A percentile compares a stretch with the other conserved stretches of the same genome.
Evolutionary conservation across 2,113 vertebrate species (phyloP).

Genomic region (Tinamus guttatus): DNA sequence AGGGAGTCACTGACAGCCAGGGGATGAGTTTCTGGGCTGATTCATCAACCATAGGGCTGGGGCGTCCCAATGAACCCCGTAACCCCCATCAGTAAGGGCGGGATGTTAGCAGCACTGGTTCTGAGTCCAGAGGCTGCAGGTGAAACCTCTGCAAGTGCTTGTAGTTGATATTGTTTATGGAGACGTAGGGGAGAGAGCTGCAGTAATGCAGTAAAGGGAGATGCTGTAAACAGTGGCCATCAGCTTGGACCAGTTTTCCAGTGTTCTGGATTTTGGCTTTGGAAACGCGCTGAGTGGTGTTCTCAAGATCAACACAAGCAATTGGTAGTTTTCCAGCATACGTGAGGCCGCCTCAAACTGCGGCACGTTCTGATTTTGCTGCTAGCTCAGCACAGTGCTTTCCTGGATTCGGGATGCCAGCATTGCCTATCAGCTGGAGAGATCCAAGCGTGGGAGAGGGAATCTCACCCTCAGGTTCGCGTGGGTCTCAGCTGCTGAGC

Average conservation of each 20-base stretch:
- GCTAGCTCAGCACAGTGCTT: not conserved
- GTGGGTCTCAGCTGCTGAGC: not conserved
- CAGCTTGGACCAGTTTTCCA: not conserved
- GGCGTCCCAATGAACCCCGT: not conserved
- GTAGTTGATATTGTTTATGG: not conserved
- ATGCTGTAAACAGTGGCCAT: not conserved
- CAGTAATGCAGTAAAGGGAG: not conserved
- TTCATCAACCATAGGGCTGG: not conserved
- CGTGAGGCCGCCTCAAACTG: not conserved
- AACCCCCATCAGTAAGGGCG: not conserved
- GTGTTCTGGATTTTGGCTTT: not conserved
- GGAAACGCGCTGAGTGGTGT: constrained; percentile 7
- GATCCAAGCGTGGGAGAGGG: not conserved
- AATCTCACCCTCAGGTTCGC: not conserved
- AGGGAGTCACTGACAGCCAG: not conserved
- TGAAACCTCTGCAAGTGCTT: not conserved
- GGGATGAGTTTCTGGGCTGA: not conserved
- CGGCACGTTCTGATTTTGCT: not conserved
- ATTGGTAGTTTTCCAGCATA: constrained; percentile 29
- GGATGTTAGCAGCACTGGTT: not conserved
- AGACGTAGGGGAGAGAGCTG: not conserved
- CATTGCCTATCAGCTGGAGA: not conserved
- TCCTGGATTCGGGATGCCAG: constrained; percentile 1
- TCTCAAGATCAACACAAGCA: not conserved
- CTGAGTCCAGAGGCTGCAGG: not conserved